Percentiles rank a stretch among this genome's conserved stretches.
These are phyloP conservation scores for Augiades crinisus DNA, from an alignment of 2,888 invertebrate genomes.

Conservation along the genomic window DNA sequence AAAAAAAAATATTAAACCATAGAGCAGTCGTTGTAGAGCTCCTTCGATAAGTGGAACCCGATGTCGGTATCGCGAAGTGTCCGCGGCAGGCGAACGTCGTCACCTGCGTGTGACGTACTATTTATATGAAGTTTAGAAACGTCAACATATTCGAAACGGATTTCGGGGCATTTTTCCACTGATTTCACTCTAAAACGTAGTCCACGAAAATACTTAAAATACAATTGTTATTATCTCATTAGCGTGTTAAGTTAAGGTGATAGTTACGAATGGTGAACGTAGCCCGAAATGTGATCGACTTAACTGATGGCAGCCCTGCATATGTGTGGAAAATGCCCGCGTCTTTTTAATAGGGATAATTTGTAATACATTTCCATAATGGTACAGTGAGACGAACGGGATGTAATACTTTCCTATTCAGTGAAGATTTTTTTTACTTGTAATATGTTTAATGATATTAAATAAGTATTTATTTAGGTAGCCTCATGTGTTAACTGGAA, in stretches of 20 bases:
- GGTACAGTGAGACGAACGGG: slow-evolving; percentile 34
- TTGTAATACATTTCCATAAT: slow-evolving; percentile 39
- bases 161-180: slow-evolving; percentile 36
- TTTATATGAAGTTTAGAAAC: slow-evolving; percentile 46
- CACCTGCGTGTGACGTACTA: slow-evolving; percentile 33
- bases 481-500: slow-evolving; percentile 40
- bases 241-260: slow-evolving; percentile 11
- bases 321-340: slow-evolving; percentile 31
- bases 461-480: slow-evolving; percentile 75
- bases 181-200: slow-evolving; percentile 5
- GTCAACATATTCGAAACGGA: slow-evolving; percentile 41
- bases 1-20: no score
- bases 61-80: neutral
- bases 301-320: slow-evolving; percentile 27
- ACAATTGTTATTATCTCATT: slow-evolving; percentile 15
- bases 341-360: slow-evolving; percentile 22
- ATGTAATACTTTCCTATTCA: slow-evolving; percentile 38
- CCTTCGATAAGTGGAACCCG: neutral
- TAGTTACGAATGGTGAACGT: slow-evolving; percentile 13
- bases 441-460: slow-evolving; percentile 68
- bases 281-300: neutral
- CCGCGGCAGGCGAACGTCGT: slow-evolving; percentile 24
- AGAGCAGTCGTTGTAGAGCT: no score
- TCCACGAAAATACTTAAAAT: neutral
- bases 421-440: slow-evolving; percentile 47